Percentiles rank a stretch among this genome's conserved stretches.
Conservation (phyloP, 2,888 invertebrate genomes). For the Julus scandinavius region DNA sequence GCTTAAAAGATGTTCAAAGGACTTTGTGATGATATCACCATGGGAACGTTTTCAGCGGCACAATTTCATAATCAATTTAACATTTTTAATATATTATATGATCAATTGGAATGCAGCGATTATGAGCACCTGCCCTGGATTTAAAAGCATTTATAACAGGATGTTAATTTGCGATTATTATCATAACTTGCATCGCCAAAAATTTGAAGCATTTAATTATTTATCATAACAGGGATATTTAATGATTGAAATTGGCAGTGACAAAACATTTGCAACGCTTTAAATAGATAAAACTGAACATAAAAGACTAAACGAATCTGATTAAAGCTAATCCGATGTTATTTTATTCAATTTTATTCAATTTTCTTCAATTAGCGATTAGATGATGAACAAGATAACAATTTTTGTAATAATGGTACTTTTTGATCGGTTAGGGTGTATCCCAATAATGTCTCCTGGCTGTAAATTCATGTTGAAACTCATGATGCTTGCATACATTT, state of each 20-base stretch:
- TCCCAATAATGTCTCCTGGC: neutral
- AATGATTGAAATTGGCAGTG: no score
- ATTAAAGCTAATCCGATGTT: no score
- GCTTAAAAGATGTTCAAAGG: neutral
- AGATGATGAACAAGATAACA: no score
- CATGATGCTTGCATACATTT: neutral
- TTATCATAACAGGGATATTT: no score
- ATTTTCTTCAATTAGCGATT: no score
- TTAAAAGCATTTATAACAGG: neutral
- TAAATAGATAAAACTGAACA: no score
- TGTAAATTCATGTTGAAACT: neutral
- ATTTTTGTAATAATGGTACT: no score
- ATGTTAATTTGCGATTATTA: neutral
- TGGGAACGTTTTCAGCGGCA: neutral
- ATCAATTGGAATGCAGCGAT: constrained; percentile 6
- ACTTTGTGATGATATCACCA: neutral
- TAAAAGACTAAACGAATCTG: no score
- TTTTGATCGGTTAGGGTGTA: neutral
- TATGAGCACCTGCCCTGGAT: constrained; percentile 8
- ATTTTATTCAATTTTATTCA: no score
- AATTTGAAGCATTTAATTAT: neutral
- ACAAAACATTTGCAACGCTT: no score
- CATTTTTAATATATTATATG: constrained; percentile 3
- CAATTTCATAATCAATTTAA: constrained; percentile 27
- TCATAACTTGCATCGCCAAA: neutral